A percentile compares a stretch with the other conserved stretches of the same genome.
phyloP scores from a whole-genome alignment of 2,113 vertebrate species.

The Sterna hirundo region DNA sequence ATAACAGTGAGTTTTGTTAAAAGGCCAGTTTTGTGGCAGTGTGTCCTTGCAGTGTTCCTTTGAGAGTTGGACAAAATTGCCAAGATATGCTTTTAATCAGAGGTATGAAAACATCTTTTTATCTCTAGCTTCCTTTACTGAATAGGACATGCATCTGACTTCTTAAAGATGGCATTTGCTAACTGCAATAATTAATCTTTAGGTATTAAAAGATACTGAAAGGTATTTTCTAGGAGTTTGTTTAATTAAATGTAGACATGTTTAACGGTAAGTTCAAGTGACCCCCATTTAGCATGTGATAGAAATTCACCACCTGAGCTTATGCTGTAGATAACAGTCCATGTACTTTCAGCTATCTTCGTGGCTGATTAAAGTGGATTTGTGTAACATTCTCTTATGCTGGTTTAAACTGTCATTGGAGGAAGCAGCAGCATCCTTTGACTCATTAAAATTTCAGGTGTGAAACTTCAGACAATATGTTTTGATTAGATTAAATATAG shows the following conservation, averaged over 20 bases:
- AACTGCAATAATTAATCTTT: neutral
- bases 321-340: neutral
- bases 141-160: neutral
- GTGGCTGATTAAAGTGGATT: neutral
- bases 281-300: neutral
- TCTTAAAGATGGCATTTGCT: neutral
- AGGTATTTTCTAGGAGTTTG: neutral
- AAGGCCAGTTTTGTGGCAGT: neutral
- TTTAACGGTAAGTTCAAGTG: neutral
- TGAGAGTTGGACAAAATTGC: neutral
- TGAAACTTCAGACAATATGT: neutral
- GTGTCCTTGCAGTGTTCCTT: neutral
- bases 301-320: neutral
- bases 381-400: neutral
- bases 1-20: neutral
- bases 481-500: neutral
- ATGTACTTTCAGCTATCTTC: rapidly evolving
- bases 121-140: neutral
- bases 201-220: neutral
- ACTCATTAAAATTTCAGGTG: neutral
- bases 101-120: neutral
- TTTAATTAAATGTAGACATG: neutral
- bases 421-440: neutral
- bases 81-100: neutral
- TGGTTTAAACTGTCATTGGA: neutral